A percentile compares a stretch with the other conserved stretches of the same genome.
These are phyloP conservation scores for Orthosia incerta DNA, from an alignment of 2,888 invertebrate species.

Conservation along the genomic window DNA sequence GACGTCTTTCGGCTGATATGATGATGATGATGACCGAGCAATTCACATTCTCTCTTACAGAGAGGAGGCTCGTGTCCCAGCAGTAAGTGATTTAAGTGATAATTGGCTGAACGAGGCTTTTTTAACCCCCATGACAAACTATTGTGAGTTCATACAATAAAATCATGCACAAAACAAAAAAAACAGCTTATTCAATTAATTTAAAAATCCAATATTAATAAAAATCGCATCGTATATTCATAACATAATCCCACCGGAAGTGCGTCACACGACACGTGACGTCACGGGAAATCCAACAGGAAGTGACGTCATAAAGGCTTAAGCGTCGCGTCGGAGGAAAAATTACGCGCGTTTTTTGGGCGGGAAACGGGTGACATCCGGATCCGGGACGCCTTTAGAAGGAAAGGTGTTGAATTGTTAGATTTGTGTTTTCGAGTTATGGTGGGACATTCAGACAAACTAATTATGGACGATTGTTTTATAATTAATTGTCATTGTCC, in stretches of 20 bases:
- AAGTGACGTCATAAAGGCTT: slow-evolving; percentile 84
- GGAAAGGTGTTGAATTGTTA: slow-evolving; percentile 71
- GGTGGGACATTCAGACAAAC: neutral
- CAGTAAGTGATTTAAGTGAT: too few relatives aligned
- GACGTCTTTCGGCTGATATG: too few relatives aligned
- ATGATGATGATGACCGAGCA: too few relatives aligned
- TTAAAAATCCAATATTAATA: slow-evolving; percentile 43
- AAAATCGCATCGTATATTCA: slow-evolving; percentile 50
- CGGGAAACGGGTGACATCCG: slow-evolving; percentile 86
- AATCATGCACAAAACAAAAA: neutral
- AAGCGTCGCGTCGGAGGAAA: slow-evolving; percentile 82
- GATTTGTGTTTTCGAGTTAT: slow-evolving; percentile 48
- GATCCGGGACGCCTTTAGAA: slow-evolving; percentile 71
- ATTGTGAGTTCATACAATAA: too few relatives aligned
- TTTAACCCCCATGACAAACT: too few relatives aligned
- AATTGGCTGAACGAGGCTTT: too few relatives aligned
- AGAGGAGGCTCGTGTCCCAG: too few relatives aligned
- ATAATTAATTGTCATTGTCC: too few relatives aligned
- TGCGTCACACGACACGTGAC: slow-evolving; percentile 78
- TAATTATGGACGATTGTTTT: too few relatives aligned
- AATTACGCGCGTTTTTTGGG: slow-evolving; percentile 86
- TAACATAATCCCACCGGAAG: slow-evolving; percentile 63
- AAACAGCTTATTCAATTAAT: slow-evolving; percentile 12
- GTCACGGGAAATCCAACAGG: slow-evolving; percentile 83
- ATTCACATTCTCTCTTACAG: too few relatives aligned